These are phyloP conservation scores for Lacanobia wlatinum DNA, from an alignment of 2,888 invertebrate genomes.

Conservation along the genomic window DNA sequence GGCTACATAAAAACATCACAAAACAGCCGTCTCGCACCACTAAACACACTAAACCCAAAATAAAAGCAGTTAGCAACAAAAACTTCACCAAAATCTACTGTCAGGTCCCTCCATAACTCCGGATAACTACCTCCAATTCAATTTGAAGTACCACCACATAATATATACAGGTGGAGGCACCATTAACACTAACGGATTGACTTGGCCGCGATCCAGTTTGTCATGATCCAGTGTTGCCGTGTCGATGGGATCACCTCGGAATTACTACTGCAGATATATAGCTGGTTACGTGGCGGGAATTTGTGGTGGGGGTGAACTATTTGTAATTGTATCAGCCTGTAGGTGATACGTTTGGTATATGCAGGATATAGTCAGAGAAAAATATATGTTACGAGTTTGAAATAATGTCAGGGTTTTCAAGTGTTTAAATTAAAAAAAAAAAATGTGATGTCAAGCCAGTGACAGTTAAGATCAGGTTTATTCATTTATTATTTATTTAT, in stretches of 20 bases:
- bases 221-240: constrained; percentile 56
- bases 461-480: not conserved
- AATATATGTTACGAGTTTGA: no score
- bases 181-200: constrained; percentile 53
- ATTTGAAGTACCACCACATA: constrained; percentile 51
- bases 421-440: not conserved
- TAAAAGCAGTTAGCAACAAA: constrained; percentile 21
- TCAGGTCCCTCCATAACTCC: constrained; percentile 45
- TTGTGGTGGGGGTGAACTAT: constrained; percentile 6
- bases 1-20: not conserved
- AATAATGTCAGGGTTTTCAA: not conserved
- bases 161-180: constrained; percentile 50
- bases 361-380: no score
- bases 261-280: constrained; percentile 50
- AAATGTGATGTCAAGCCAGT: not conserved
- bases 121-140: constrained; percentile 53
- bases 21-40: not conserved
- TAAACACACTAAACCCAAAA: constrained; percentile 12
- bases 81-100: constrained; percentile 31
- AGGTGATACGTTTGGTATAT: not conserved
- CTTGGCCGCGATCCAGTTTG: constrained; percentile 59
- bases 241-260: constrained; percentile 51
- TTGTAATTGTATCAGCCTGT: constrained; percentile 3
- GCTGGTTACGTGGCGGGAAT: not conserved
- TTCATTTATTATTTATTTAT: no score